Conservation (phyloP, 2,113 vertebrate genomes). For the Halichoeres trimaculatus region DNA sequence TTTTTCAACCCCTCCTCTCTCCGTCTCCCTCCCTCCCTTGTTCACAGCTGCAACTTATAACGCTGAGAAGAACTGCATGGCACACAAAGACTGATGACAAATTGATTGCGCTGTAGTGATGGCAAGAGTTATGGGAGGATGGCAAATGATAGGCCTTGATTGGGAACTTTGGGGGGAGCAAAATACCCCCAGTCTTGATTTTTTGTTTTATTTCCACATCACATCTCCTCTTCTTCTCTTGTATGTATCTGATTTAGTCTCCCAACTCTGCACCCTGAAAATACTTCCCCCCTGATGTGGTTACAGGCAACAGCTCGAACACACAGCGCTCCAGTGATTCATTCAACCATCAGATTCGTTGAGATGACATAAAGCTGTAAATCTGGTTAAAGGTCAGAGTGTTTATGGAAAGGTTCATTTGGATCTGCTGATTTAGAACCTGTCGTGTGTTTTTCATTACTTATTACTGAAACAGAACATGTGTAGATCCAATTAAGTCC, state of each 20-base stretch:
- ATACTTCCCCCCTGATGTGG: not conserved
- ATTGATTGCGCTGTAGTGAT: constrained; percentile 92
- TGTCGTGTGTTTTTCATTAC: constrained; percentile 15
- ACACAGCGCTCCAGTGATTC: not conserved
- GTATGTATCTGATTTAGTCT: constrained; percentile 33
- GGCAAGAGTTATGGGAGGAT: constrained; percentile 87
- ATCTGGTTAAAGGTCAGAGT: constrained; percentile 47
- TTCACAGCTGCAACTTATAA: constrained; percentile 90
- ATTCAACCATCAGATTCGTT: constrained; percentile 53
- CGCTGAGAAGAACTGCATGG: constrained; percentile 90
- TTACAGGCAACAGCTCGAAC: not conserved
- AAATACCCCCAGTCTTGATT: constrained; percentile 75
- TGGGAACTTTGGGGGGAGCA: constrained; percentile 85
- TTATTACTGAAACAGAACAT: not conserved
- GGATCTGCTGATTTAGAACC: constrained; percentile 4
- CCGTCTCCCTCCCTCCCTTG: constrained; percentile 35
- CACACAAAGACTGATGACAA: constrained; percentile 92
- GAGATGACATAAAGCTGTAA: constrained; percentile 30
- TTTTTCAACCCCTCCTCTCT: constrained; percentile 25
- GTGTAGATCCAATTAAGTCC: not conserved
- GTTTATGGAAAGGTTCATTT: constrained; percentile 10
- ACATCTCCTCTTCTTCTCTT: constrained; percentile 26
- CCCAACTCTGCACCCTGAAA: constrained; percentile 28
- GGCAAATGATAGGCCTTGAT: constrained; percentile 90
- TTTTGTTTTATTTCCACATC: not conserved